Percentiles rank a stretch among this genome's conserved stretches.
Evolutionary conservation across 1,140 invertebrate species (phyloP).

Genomic region (Schlechtendalia chinensis): DNA sequence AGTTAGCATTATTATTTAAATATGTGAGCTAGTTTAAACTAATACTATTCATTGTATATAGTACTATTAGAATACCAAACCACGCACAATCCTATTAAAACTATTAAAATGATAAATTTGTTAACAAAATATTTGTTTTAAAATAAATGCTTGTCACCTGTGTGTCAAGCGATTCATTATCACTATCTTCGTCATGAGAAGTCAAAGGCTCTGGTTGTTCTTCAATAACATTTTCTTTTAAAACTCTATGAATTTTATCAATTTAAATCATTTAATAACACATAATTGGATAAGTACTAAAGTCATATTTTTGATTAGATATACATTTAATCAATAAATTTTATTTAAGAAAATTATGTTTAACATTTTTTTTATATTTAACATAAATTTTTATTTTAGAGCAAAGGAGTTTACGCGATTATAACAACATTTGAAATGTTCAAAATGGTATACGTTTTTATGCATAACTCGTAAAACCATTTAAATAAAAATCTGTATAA

Average conservation of each 20-base stretch:
- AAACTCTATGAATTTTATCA: background rate
- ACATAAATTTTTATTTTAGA: background rate
- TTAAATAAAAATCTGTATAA: background rate
- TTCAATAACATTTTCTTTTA: slow-evolving; percentile 26
- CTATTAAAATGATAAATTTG: background rate
- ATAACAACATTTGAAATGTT: background rate
- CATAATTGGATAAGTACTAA: background rate
- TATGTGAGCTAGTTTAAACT: background rate
- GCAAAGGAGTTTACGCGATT: background rate
- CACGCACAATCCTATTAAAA: background rate
- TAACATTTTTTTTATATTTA: background rate
- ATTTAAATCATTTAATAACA: background rate
- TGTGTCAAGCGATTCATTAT: slow-evolving; percentile 48
- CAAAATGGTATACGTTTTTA: background rate
- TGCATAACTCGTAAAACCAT: no score
- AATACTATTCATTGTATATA: background rate
- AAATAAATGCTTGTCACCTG: slow-evolving; percentile 47
- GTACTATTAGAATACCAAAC: background rate
- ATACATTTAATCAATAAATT: background rate
- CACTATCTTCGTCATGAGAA: slow-evolving; percentile 40
- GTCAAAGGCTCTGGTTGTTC: slow-evolving; percentile 20
- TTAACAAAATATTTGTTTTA: slow-evolving; percentile 8
- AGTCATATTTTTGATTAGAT: background rate
- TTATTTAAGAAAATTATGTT: background rate
- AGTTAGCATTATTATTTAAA: background rate